Evolutionary conservation across 2,888 invertebrate species (phyloP).

Genomic region (Synergus umbraculus): DNA sequence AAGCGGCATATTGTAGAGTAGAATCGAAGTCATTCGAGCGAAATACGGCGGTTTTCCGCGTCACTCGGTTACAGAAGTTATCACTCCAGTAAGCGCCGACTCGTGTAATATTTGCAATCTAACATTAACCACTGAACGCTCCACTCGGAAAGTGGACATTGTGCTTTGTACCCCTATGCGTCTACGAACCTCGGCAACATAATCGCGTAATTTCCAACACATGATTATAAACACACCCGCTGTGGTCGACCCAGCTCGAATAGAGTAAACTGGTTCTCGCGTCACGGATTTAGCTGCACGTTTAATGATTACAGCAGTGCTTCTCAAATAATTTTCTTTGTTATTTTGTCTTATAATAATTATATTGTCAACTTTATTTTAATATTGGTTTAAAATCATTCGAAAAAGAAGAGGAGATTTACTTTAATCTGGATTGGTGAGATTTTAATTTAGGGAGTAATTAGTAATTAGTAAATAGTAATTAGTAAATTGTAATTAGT

Average conservation of each 20-base stretch:
- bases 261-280: conserved; percentile 21
- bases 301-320: background rate
- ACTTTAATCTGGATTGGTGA: too few relatives aligned
- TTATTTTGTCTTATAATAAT: too few relatives aligned
- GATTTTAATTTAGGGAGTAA: too few relatives aligned
- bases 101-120: conserved; percentile 34
- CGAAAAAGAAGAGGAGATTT: too few relatives aligned
- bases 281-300: conserved; percentile 29
- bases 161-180: conserved; percentile 18
- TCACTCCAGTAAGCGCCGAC: conserved; percentile 23
- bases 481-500: too few relatives aligned
- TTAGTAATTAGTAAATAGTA: background rate
- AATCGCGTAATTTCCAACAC: conserved; percentile 36
- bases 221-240: conserved; percentile 32
- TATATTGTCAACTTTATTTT: too few relatives aligned
- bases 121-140: conserved; percentile 28
- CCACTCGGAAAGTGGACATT: conserved; percentile 21
- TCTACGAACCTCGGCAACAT: conserved; percentile 14
- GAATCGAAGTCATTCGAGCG: conserved; percentile 24
- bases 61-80: conserved; percentile 31
- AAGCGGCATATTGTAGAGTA: background rate
- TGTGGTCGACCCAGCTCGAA: conserved; percentile 30
- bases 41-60: conserved; percentile 27
- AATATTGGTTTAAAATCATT: too few relatives aligned
- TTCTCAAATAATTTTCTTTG: conserved; percentile 20